phyloP scores from a whole-genome alignment of 2,113 vertebrate species.

The Fulica atra region DNA sequence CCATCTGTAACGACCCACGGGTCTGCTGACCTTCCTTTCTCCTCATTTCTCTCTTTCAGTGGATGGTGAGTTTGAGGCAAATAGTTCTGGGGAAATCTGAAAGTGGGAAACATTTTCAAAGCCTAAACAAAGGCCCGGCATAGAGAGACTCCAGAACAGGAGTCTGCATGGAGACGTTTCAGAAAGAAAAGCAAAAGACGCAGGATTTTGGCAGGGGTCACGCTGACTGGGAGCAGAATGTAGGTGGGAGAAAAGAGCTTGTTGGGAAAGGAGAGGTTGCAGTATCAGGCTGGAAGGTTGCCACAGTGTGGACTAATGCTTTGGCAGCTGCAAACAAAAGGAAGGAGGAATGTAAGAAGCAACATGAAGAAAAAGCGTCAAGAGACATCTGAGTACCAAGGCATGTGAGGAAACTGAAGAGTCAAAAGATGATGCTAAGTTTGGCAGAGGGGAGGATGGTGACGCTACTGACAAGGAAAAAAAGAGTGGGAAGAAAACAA shows the following conservation, averaged over 20 bases:
- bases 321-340: conserved; percentile 38
- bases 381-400: background rate
- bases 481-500: background rate
- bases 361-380: background rate
- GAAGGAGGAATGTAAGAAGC: background rate
- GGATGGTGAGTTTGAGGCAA: background rate
- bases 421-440: background rate
- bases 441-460: background rate
- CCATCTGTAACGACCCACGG: background rate
- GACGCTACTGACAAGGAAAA: background rate
- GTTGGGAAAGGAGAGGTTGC: conserved; percentile 28
- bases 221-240: background rate
- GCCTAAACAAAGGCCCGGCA: background rate
- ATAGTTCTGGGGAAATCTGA: background rate
- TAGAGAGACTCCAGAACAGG: background rate
- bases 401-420: background rate
- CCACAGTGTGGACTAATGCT: conserved; percentile 45
- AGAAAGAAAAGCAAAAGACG: background rate
- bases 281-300: conserved; percentile 49
- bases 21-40: conserved; percentile 1
- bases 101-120: background rate
- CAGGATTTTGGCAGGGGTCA: conserved; percentile 29
- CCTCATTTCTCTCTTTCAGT: background rate
- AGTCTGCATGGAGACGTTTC: background rate
- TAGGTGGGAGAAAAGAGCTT: conserved; percentile 35